A percentile compares a stretch with the other conserved stretches of the same genome.
Conservation (phyloP, 2,113 vertebrate species). For the Emberiza fucata region DNA sequence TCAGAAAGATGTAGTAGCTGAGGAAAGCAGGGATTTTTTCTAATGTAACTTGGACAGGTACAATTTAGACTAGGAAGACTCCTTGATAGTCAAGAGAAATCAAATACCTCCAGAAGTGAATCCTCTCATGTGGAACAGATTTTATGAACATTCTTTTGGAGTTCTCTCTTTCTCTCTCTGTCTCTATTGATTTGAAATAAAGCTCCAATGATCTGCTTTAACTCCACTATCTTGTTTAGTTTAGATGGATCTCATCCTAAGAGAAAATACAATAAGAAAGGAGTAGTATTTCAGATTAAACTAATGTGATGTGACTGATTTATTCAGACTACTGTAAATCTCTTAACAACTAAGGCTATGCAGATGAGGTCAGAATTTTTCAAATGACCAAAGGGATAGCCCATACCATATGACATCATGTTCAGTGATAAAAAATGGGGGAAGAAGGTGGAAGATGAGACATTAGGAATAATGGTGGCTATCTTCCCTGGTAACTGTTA, state of each 20-base stretch:
- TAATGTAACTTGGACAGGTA: neutral
- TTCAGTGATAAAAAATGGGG: neutral
- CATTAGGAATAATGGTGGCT: fast-evolving
- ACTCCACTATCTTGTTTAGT: neutral
- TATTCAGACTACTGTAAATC: neutral
- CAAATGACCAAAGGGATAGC: neutral
- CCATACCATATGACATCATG: fast-evolving
- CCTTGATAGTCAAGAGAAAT: neutral
- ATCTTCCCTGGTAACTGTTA: neutral
- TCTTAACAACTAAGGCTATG: neutral
- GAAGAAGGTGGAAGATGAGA: neutral
- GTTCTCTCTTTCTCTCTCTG: neutral
- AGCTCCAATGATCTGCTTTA: neutral
- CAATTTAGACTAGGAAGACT: neutral
- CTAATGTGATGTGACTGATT: neutral
- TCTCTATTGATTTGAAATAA: neutral
- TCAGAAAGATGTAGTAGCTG: neutral
- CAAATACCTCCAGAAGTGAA: neutral
- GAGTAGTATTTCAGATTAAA: neutral
- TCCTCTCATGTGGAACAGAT: neutral
- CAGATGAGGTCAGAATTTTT: neutral
- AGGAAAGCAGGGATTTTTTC: neutral
- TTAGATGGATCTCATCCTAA: neutral
- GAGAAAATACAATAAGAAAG: neutral
- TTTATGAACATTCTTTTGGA: neutral